phyloP scores from a whole-genome alignment of 1,140 invertebrate genomes.

The Acromyrmex heyeri region DNA sequence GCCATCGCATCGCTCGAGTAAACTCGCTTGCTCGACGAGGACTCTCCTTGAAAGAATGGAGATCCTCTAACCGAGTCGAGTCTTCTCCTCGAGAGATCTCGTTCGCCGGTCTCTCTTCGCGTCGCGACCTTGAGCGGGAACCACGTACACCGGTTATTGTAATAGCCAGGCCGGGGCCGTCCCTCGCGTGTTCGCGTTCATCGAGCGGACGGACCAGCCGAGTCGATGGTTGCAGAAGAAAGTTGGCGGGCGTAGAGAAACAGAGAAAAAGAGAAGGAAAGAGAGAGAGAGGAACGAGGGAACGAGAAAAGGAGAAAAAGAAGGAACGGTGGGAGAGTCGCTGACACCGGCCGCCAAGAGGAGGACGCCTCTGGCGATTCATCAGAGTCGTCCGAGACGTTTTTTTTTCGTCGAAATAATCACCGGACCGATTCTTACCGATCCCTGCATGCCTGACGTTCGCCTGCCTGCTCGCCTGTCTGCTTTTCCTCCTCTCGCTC shows the following conservation, averaged over 20 bases:
- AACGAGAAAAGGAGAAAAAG: slow-evolving; percentile 20
- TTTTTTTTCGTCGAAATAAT: slow-evolving; percentile 63
- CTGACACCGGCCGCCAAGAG: slow-evolving; percentile 39
- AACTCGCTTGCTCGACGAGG: background rate
- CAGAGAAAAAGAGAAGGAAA: slow-evolving; percentile 9
- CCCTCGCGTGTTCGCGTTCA: slow-evolving; percentile 67
- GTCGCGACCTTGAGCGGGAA: slow-evolving; percentile 75
- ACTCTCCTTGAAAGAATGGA: slow-evolving; percentile 41
- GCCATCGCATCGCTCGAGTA: background rate
- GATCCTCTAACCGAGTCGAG: slow-evolving; percentile 20
- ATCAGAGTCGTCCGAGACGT: slow-evolving; percentile 25
- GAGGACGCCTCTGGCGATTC: slow-evolving; percentile 56
- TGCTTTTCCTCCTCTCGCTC: background rate
- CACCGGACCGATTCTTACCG: slow-evolving; percentile 60
- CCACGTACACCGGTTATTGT: slow-evolving; percentile 74
- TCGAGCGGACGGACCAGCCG: slow-evolving; percentile 27
- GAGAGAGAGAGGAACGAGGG: background rate
- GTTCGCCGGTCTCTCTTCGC: slow-evolving; percentile 68
- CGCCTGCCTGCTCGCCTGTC: background rate
- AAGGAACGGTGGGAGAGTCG: slow-evolving; percentile 4
- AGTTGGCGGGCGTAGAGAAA: slow-evolving; percentile 32
- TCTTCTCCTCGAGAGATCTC: slow-evolving; percentile 18
- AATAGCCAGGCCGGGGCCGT: slow-evolving; percentile 62
- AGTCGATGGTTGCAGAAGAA: slow-evolving; percentile 56
- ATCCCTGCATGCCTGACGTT: slow-evolving; percentile 7